phyloP scores from a whole-genome alignment of 2,888 invertebrate genomes.

The Tanytarsus gracilentus region DNA sequence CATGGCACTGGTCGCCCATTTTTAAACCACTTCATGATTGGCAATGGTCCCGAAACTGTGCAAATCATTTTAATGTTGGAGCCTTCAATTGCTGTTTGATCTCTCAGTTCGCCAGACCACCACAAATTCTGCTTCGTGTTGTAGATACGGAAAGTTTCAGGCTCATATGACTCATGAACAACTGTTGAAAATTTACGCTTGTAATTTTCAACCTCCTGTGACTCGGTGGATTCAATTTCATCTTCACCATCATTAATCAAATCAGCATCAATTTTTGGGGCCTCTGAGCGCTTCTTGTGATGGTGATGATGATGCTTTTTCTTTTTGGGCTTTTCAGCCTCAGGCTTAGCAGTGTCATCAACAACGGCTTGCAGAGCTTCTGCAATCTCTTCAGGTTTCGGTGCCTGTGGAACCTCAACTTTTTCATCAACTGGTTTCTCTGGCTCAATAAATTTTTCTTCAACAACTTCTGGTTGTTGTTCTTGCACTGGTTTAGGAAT shows the following conservation, averaged over 20 bases:
- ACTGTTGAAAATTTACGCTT: constrained; percentile 41
- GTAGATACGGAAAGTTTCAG: constrained; percentile 34
- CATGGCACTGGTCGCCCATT: constrained; percentile 48
- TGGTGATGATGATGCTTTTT: constrained; percentile 1
- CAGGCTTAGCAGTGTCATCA: constrained; percentile 4
- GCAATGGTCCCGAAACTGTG: constrained; percentile 63
- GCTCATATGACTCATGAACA: constrained; percentile 32
- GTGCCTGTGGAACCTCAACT: constrained; percentile 32
- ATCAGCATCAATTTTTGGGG: constrained; percentile 25
- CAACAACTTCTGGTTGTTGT: constrained; percentile 29
- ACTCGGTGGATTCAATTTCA: constrained; percentile 32
- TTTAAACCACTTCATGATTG: constrained; percentile 65
- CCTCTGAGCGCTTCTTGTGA: constrained; percentile 18
- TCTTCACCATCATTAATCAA: constrained; percentile 32
- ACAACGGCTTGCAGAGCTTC: constrained; percentile 30
- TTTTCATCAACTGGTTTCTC: constrained; percentile 34
- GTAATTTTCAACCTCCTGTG: constrained; percentile 37
- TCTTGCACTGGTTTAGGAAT: constrained; percentile 9
- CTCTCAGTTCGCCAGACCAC: constrained; percentile 64
- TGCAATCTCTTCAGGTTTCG: constrained; percentile 30
- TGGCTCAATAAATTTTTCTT: constrained; percentile 31
- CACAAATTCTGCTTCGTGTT: constrained; percentile 56
- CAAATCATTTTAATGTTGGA: constrained; percentile 70
- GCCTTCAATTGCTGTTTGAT: constrained; percentile 64
- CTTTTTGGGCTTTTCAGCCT: constrained; percentile 18